These are phyloP conservation scores for Scarus forsteni DNA, from an alignment of 2,797 vertebrate species.

Conservation along the genomic window DNA sequence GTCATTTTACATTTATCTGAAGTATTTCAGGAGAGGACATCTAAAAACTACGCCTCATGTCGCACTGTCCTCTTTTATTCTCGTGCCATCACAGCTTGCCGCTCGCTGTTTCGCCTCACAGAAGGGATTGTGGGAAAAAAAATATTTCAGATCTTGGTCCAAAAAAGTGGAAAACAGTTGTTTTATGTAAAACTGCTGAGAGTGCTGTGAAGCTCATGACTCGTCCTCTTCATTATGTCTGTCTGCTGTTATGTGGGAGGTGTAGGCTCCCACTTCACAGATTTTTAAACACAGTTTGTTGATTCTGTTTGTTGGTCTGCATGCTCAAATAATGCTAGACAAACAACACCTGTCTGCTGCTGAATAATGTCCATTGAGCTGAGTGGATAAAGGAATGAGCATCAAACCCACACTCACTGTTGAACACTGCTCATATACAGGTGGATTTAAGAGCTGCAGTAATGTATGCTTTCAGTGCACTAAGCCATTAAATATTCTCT, in stretches of 20 bases:
- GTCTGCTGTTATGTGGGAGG: constrained; percentile 47
- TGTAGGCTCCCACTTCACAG: constrained; percentile 37
- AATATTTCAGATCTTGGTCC: constrained; percentile 24
- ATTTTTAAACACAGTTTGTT: constrained; percentile 46
- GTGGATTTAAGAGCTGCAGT: not conserved
- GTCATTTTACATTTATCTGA: constrained; percentile 34
- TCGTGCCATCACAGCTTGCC: constrained; percentile 17
- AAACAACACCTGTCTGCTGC: constrained; percentile 23
- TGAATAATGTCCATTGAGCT: constrained; percentile 26
- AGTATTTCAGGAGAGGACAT: constrained; percentile 51
- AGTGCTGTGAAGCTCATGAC: constrained; percentile 45
- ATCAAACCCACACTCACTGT: not conserved
- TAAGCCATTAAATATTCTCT: not conserved
- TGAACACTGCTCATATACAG: constrained; percentile 21
- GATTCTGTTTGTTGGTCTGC: constrained; percentile 33
- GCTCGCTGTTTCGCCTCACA: constrained; percentile 22
- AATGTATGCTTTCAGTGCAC: not conserved
- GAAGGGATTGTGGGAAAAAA: constrained; percentile 10
- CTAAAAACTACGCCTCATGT: constrained; percentile 25
- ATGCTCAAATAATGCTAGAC: constrained; percentile 13
- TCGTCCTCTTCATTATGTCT: constrained; percentile 36
- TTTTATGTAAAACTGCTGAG: constrained; percentile 42
- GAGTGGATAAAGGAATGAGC: constrained; percentile 23
- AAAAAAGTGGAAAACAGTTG: constrained; percentile 34
- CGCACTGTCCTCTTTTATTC: constrained; percentile 32